Evolutionary conservation across 2,797 vertebrate genomes (phyloP), one percentile per base, ranked within the genome.

Genomic region (Enteromius treurensis): DNA sequence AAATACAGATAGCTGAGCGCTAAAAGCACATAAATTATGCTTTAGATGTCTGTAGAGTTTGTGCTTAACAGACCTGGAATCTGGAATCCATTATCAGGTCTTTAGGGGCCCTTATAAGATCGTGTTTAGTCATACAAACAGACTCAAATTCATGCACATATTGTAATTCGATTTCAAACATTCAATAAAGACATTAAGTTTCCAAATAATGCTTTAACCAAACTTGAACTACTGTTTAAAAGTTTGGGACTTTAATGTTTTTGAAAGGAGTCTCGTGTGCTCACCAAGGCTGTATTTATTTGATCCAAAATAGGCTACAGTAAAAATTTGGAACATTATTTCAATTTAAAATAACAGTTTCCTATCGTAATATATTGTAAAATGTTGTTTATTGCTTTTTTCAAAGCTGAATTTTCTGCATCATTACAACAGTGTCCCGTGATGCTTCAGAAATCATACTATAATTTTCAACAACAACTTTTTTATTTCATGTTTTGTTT

Each of bases 81-180:
- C 86, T 89, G 87, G 79, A 69, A 45, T 58, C 73, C 47, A 60
- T 88, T 85, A 87, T 11, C 60, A 53, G 65, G 68, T 85, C 88
- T 86, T 84, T 73, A 71, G 45, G 68, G 53, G 75, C 70, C 84
- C 55, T 88, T 81, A 69, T 79, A 81, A 79, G 78, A 76, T 19
- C 55, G 19, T 51, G 47, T 77, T 77, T 77, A 21, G 60, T 58
- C 69, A 55, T 76, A 47, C 64, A 84, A 65, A 80, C 53, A 79
- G 32, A 21, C 45, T 34, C 29, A 32, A 51, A 77, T 64, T 14
- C 0, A 49, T 29, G 21, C 60, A 17, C 17, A 34, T 49, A 29
- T 58, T 14, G 45, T 15, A 69, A 60, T 23, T 9, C 8, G 3
- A 10, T 58, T 53, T 76, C 14, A 29, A 32, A 64, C 32, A 64